These are phyloP conservation scores for Cherax quadricarinatus DNA, from an alignment of 1,140 invertebrate species.

Conservation along the genomic window DNA sequence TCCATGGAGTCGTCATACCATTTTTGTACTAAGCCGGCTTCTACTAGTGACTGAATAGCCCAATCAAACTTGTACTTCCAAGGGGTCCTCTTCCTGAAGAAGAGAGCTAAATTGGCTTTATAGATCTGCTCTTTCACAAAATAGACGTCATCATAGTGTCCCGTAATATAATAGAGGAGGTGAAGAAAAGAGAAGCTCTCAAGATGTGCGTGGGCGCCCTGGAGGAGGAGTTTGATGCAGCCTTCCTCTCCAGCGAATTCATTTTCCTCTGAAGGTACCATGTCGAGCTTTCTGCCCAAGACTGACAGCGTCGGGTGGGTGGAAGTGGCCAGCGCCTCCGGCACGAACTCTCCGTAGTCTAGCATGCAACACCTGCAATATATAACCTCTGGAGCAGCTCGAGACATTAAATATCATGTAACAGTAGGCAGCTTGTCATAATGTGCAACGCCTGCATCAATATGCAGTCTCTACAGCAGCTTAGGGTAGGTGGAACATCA, in stretches of 20 bases:
- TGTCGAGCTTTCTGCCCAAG: slow-evolving; percentile 19
- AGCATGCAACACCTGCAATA: slow-evolving; percentile 20
- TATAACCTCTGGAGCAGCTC: not conserved
- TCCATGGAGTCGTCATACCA: slow-evolving; percentile 28
- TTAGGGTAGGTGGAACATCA: too few species aligned
- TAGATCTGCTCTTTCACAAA: slow-evolving; percentile 46
- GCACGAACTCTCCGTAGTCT: slow-evolving; percentile 37
- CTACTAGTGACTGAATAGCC: not conserved
- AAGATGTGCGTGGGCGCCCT: slow-evolving; percentile 18
- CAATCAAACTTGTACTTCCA: slow-evolving; percentile 33
- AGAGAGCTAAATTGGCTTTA: slow-evolving; percentile 22
- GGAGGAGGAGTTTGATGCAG: slow-evolving; percentile 4
- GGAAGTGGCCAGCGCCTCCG: slow-evolving; percentile 29
- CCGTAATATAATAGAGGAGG: not conserved
- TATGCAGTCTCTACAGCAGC: too few species aligned
- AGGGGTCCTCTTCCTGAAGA: slow-evolving; percentile 20
- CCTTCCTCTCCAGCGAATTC: slow-evolving; percentile 14
- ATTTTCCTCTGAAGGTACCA: not conserved
- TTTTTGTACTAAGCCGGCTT: slow-evolving; percentile 19
- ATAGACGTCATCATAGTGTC: not conserved
- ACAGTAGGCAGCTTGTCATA: too few species aligned
- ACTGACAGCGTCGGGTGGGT: not conserved
- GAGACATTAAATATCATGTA: too few species aligned
- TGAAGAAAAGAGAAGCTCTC: slow-evolving; percentile 6
- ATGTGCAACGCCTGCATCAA: too few species aligned